Evolutionary conservation across 2,113 vertebrate genomes (phyloP).

Genomic region (Nyctibius bracteatus): DNA sequence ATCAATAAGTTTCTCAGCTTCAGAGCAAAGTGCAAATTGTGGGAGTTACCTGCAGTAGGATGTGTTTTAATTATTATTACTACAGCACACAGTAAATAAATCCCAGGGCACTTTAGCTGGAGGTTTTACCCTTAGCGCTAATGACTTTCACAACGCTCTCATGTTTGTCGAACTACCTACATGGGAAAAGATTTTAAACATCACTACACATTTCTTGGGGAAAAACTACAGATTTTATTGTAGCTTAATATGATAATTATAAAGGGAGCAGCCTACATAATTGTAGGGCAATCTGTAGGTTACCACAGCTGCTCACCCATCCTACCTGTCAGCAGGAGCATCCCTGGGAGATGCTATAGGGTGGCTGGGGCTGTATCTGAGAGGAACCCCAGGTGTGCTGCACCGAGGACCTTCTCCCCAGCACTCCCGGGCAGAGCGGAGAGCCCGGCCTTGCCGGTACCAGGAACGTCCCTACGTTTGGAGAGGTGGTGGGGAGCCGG

Average conservation of each 20-base stretch:
- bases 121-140: not conserved
- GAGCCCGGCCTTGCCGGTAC: not conserved
- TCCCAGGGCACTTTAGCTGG: constrained; percentile 11
- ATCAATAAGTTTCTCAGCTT: constrained; percentile 38
- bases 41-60: not conserved
- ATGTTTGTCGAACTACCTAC: not conserved
- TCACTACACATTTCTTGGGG: not conserved
- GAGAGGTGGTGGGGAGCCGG: not conserved
- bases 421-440: not conserved
- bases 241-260: not conserved
- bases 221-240: not conserved
- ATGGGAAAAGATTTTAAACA: not conserved
- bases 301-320: not conserved
- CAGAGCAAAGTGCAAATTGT: constrained; percentile 13
- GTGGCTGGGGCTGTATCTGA: not conserved
- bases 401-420: not conserved
- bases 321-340: not conserved
- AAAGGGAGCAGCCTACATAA: not conserved
- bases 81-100: constrained; percentile 35
- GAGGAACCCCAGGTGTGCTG: not conserved
- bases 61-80: constrained; percentile 41
- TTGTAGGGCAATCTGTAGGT: not conserved
- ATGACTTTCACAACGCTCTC: not conserved
- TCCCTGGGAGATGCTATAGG: not conserved
- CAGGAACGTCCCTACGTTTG: rapidly evolving